Evolutionary conservation across 2,113 vertebrate species (phyloP).

Genomic region (Ariopsis seemanni): DNA sequence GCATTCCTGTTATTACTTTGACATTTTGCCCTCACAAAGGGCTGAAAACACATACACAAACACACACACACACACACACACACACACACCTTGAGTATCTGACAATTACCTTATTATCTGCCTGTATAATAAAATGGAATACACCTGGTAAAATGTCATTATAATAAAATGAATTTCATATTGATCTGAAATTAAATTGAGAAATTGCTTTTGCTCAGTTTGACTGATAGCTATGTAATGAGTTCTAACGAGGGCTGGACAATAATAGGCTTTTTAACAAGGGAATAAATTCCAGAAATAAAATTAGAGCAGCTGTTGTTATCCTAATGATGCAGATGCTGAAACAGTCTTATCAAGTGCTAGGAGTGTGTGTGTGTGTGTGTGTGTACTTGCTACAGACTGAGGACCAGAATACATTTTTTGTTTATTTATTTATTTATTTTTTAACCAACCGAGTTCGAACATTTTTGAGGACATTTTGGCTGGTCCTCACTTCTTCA

Average conservation of each 20-base stretch:
- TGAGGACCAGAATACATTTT: too few relatives aligned
- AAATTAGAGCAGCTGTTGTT: background rate
- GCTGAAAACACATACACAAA: background rate
- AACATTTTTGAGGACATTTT: too few relatives aligned
- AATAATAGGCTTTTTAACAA: background rate
- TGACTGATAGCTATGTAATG: constrained; percentile 1
- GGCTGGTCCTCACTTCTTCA: too few relatives aligned
- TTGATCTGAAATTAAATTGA: background rate
- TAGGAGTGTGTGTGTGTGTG: background rate
- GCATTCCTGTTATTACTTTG: background rate
- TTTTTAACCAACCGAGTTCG: too few relatives aligned
- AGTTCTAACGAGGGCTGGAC: background rate
- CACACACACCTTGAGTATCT: background rate
- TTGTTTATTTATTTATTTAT: too few relatives aligned
- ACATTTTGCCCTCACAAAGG: constrained; percentile 1
- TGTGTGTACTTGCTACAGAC: background rate
- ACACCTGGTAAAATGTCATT: background rate
- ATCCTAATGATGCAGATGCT: background rate
- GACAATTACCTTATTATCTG: background rate
- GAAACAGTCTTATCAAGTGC: too few relatives aligned
- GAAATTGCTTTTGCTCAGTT: background rate
- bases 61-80: background rate
- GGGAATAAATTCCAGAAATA: background rate
- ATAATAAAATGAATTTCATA: background rate
- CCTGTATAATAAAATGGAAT: background rate